Evolutionary conservation across 37 sponge, comb jelly and placozoan genomes (phyloP).

Genomic region (Theonella swinhoei): DNA sequence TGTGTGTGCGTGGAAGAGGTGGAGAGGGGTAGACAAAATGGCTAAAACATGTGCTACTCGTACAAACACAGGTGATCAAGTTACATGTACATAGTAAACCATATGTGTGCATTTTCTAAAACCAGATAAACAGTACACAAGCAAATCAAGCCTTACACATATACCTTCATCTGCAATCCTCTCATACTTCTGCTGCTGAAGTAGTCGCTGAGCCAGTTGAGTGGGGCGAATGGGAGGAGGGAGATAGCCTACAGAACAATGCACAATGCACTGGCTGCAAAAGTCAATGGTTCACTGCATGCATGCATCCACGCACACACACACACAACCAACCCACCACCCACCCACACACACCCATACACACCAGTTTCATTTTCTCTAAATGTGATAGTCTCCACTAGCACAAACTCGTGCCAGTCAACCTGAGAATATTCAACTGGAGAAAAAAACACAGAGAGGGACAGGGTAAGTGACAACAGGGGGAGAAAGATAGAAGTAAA

Average conservation of each 20-base stretch:
- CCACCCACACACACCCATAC: background rate
- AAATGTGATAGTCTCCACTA: constrained; percentile 95
- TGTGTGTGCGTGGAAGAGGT: background rate
- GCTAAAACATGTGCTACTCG: background rate
- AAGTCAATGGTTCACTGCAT: background rate
- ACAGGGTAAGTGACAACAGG: background rate
- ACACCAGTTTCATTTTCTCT: constrained; percentile 87
- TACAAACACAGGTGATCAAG: background rate
- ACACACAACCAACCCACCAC: background rate
- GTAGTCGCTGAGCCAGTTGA: constrained; percentile 85
- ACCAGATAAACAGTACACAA: too few relatives aligned
- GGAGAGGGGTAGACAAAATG: background rate
- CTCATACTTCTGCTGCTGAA: constrained; percentile 92
- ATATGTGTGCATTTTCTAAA: too few relatives aligned
- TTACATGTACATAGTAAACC: too few relatives aligned
- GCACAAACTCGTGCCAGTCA: constrained; percentile 99
- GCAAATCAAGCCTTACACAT: background rate
- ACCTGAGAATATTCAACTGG: constrained; percentile 95
- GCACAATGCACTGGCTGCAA: background rate
- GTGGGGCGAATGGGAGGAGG: constrained; percentile 93
- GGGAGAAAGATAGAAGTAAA: background rate
- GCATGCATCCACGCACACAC: background rate
- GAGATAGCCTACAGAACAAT: constrained; percentile 65
- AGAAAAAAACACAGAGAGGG: constrained; percentile 1
- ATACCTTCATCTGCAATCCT: constrained; percentile 59